These are phyloP conservation scores for Ophion ellenae DNA, from an alignment of 2,888 invertebrate species.

Conservation along the genomic window DNA sequence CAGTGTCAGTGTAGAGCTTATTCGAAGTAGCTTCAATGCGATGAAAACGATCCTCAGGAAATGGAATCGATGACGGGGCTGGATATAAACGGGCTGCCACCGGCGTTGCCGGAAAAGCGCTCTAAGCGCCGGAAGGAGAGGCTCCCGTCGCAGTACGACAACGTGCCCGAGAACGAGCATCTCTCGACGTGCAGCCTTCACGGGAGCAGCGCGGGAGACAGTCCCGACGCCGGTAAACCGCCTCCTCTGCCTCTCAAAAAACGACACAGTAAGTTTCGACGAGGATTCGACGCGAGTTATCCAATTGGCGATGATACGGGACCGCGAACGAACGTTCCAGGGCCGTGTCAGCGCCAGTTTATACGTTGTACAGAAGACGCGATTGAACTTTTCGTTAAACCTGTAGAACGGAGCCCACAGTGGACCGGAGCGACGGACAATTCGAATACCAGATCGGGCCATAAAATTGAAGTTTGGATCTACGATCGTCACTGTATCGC, in stretches of 20 bases:
- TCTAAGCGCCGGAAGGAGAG: constrained; percentile 85
- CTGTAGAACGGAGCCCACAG: constrained; percentile 53
- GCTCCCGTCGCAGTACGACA: constrained; percentile 89
- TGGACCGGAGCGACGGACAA: constrained; percentile 48
- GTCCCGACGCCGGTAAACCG: constrained; percentile 87
- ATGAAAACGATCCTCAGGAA: constrained; percentile 72
- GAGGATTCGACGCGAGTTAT: constrained; percentile 44
- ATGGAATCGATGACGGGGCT: constrained; percentile 73
- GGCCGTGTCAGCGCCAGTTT: constrained; percentile 36
- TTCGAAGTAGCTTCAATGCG: background rate
- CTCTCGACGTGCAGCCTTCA: constrained; percentile 82
- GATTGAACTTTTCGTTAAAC: constrained; percentile 10
- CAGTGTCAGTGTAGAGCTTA: background rate
- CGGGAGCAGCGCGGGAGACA: constrained; percentile 81
- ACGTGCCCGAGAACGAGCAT: constrained; percentile 86
- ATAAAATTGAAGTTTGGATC: background rate
- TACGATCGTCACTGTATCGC: no score
- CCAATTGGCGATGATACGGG: constrained; percentile 37
- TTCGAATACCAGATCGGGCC: constrained; percentile 42
- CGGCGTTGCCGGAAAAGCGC: constrained; percentile 88
- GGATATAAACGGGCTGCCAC: constrained; percentile 82
- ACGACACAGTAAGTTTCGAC: constrained; percentile 94
- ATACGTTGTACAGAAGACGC: constrained; percentile 28
- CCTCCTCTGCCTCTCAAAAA: constrained; percentile 97
- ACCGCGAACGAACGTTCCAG: constrained; percentile 19